Evolutionary conservation across 2,113 vertebrate species (phyloP), one percentile per base, ranked within the genome.

Genomic region (Siniperca chuatsi): DNA sequence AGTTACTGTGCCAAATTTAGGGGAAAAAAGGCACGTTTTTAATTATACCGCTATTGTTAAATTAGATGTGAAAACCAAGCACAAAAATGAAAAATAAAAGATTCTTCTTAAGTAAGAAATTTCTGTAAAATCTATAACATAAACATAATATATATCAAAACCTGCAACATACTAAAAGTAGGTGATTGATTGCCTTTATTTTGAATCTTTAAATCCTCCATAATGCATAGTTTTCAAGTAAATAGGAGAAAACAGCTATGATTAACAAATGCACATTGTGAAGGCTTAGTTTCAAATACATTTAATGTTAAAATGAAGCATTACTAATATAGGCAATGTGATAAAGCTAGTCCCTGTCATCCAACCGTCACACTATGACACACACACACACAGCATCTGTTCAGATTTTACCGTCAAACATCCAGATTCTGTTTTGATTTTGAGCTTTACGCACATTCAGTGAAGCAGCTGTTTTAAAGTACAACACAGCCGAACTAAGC

Each of bases 171-270:
- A 72, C 9, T 29, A 33, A 78, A 88, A 87, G 61, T 66, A 77
- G 73, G 74, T 90, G 86, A 87, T 92, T 90, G 86, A 87, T 92
- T 88, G 89, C 62, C n/a, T 87, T 79, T 15, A 84, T 84, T 90
- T 92, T 90, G 50, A 79, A 87, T 93, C 92, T 93, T 93, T 91
- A 73, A 93, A 90, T 93, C 93, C 93, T 94, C 92, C 87, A 74
- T 81, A 81, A 85, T 58, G 75, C 85, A 83, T 91, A 80, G 76
- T 84, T 81, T 86, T 88, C 65, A 83, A 86, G 35, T 68, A 82
- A 89, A 92, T 93, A 91, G 92, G 92, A 94, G 91, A 93, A 93
- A 94, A 92, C 82, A 92, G 92, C 92, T 89, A 88, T 92, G 93
- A 92, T 87, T 75, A 81, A 90, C 78, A 87, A 78, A 89, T 55